phyloP scores from a whole-genome alignment of 2,797 vertebrate species.

The Arctocebus calabarensis region DNA sequence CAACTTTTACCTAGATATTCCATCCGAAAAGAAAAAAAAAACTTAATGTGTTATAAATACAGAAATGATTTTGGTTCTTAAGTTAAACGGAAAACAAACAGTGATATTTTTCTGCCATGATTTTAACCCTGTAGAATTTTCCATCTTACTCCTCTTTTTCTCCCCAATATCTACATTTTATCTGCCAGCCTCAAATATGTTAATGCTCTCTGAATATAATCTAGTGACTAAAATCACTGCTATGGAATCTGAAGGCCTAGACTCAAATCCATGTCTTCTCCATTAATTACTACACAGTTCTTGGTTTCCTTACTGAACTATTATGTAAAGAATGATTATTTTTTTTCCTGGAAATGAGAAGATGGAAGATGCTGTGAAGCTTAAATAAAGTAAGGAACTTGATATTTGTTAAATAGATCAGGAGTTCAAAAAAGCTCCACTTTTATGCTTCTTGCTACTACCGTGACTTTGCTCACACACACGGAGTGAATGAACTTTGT shows the following conservation, averaged over 20 bases:
- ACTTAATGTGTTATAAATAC: neutral
- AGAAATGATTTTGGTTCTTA: neutral
- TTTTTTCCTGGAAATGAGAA: neutral
- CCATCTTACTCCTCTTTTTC: neutral
- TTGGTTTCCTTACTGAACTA: neutral
- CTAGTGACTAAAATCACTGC: neutral
- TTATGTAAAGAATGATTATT: neutral
- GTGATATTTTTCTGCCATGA: neutral
- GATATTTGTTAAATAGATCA: neutral
- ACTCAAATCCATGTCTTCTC: neutral
- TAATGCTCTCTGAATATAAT: neutral
- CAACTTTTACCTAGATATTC: neutral
- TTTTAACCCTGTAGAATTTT: neutral
- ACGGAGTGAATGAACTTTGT: neutral
- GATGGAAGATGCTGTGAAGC: neutral
- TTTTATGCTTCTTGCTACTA: neutral
- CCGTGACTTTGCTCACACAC: neutral
- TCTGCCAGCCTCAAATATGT: neutral
- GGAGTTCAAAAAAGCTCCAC: neutral
- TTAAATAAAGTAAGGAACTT: neutral
- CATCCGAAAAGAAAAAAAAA: neutral
- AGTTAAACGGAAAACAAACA: neutral
- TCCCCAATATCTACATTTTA: neutral
- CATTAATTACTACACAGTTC: neutral
- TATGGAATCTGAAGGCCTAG: neutral